phyloP scores from a whole-genome alignment of 2,113 vertebrate species.

The Scophthalmus maximus region DNA sequence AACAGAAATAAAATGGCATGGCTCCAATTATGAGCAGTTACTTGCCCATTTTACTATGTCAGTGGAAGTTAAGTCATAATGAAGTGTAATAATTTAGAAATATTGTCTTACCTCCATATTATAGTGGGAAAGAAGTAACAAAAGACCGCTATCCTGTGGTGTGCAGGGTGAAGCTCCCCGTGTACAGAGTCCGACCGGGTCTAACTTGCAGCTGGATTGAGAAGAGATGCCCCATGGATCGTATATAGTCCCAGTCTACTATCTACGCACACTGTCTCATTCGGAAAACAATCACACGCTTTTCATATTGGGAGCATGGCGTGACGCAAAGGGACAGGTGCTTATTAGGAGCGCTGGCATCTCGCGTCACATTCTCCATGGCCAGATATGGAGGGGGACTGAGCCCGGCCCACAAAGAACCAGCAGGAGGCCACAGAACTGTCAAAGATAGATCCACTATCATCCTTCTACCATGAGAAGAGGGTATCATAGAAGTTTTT shows the following conservation, averaged over 20 bases:
- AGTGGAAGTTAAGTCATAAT: not conserved
- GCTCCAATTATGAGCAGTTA: not conserved
- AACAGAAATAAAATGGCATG: not conserved
- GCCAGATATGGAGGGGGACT: conserved; percentile 50
- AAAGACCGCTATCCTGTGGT: not conserved
- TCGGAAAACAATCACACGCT: conserved; percentile 78
- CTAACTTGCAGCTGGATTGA: conserved; percentile 25
- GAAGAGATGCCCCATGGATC: conserved; percentile 12
- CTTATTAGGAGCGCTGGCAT: conserved; percentile 62
- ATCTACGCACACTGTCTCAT: conserved; percentile 52
- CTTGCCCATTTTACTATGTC: not conserved
- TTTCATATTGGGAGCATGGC: conserved; percentile 61
- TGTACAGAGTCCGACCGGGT: conserved; percentile 4
- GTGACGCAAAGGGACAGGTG: conserved; percentile 66
- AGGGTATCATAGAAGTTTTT: not conserved
- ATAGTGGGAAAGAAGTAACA: not conserved
- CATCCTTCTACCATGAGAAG: not conserved
- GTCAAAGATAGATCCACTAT: conserved; percentile 19
- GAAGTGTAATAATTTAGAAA: not conserved
- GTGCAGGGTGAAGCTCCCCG: not conserved
- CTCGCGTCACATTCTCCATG: conserved; percentile 68
- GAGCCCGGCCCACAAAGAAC: conserved; percentile 37
- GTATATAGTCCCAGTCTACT: conserved; percentile 45
- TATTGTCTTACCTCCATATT: conserved; percentile 72
- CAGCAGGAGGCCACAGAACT: conserved; percentile 46